A percentile compares a stretch with the other conserved stretches of the same genome.
phyloP scores from a whole-genome alignment of 2,113 vertebrate genomes.

The Nipponia nippon region DNA sequence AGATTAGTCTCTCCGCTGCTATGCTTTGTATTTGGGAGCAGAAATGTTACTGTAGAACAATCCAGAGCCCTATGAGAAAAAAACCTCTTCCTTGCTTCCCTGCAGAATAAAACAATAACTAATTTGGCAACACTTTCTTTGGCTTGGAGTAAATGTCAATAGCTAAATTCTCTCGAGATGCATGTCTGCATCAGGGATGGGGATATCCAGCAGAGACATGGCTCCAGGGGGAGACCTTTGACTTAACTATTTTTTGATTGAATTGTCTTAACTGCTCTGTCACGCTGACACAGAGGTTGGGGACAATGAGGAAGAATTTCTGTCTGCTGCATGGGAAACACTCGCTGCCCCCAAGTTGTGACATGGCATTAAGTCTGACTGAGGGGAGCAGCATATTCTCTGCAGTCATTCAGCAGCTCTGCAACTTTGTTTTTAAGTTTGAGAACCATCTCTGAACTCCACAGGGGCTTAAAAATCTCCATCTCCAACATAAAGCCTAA shows the following conservation, averaged over 20 bases:
- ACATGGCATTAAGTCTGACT: background rate
- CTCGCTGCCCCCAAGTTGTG: background rate
- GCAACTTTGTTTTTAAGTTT: background rate
- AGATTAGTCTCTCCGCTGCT: background rate
- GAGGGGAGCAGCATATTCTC: background rate
- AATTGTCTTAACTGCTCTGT: conserved; percentile 6
- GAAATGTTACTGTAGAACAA: background rate
- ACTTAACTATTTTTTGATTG: conserved; percentile 24
- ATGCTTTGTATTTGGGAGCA: background rate
- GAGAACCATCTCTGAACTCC: background rate
- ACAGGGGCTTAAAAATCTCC: background rate
- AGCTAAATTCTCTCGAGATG: background rate
- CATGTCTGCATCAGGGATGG: background rate
- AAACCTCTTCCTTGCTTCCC: background rate
- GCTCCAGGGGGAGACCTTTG: conserved; percentile 48
- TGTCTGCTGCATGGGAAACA: background rate
- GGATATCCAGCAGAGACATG: conserved; percentile 29
- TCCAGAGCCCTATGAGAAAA: background rate
- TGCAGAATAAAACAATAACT: background rate
- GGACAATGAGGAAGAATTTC: conserved; percentile 28
- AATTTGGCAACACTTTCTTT: background rate
- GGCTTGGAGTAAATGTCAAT: background rate
- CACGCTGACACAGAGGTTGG: background rate
- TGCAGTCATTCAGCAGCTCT: background rate
- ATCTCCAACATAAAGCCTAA: background rate